A percentile compares a stretch with the other conserved stretches of the same genome.
phyloP scores from a whole-genome alignment of 1,140 invertebrate genomes.

The Aporrectodea caliginosa region DNA sequence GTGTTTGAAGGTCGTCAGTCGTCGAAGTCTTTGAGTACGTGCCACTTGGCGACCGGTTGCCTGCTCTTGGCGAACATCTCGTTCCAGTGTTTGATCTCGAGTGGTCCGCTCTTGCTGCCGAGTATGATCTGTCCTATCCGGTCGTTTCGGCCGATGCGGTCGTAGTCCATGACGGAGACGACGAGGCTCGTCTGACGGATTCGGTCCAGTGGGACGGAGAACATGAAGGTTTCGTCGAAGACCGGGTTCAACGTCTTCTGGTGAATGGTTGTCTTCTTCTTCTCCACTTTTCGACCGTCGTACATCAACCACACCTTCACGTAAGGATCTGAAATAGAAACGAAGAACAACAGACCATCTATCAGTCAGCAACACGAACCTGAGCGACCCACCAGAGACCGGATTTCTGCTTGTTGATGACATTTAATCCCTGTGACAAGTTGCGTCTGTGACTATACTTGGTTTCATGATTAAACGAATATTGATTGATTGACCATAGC shows the following conservation, averaged over 20 bases:
- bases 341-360: no score
- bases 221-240: constrained; percentile 62
- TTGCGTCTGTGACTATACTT: no score
- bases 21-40: constrained; percentile 67
- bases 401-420: no score
- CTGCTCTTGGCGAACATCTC: no score
- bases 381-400: no score
- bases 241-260: constrained; percentile 61
- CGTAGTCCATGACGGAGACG: constrained; percentile 80
- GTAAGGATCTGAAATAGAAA: constrained; percentile 60
- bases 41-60: constrained; percentile 83
- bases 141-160: constrained; percentile 93
- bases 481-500: no score
- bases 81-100: constrained; percentile 82
- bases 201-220: constrained; percentile 64
- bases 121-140: constrained; percentile 70
- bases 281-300: constrained; percentile 60
- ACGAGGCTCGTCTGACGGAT: constrained; percentile 78
- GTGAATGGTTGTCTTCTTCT: constrained; percentile 63
- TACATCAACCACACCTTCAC: constrained; percentile 62
- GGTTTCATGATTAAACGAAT: no score
- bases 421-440: no score
- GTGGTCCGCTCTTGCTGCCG: constrained; percentile 72
- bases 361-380: no score
- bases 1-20: no score